Base-by-base conservation (phyloP, 2,888 invertebrate genomes). In the Euzophera pinguis region DNA sequence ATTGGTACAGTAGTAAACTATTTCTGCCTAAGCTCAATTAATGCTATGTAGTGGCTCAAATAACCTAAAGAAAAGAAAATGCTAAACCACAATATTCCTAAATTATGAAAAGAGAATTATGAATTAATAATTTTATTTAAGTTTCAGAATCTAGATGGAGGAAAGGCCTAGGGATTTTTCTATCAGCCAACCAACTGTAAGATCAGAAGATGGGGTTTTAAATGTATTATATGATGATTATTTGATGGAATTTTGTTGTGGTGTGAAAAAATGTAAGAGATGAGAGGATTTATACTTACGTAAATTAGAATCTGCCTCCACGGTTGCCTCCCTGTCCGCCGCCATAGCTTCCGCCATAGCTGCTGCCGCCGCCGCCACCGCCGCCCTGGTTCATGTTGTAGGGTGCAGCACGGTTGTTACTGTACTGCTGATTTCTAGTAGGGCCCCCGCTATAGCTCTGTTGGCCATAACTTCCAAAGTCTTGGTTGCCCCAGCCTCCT, bases 381-480 rank as follows among this genome's bases (percentile, higher is more conserved):
- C 92, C 89, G 59, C 92, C 93, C 83, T 92, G 92, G 63, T 91
- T 92, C 81, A 89, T 84, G 92, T 95, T 94, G 84, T 96, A 93
- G 65, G 96, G 94, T 61, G 94, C 85, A 39, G 94, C 89, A 64
- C 95, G 89, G 70, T 93, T 94, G 61, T 93, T 93, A 69, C 91
- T 91, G 82, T 92, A 94, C 69, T 94, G 94, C 71, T 94, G 94
- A 76, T 91, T 94, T 65, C 97, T 93, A 66, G 97, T 93, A 1
- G 97, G 96, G 0, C 97, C 97, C 47, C 97, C 97, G 53, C 95
- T 93, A 72, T 95, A 97, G 53, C 94, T 93, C 75, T 96, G 97
- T 69, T 96, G 96, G 73, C 96, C 95, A 60, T 95, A 95, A 62
- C 92, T 94, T 56, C 95, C 95, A 68, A 95, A 95, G 67, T 93